Evolutionary conservation across 2,113 vertebrate genomes (phyloP), one percentile per base, ranked within the genome.

Genomic region (Trematocara nigrifrons): DNA sequence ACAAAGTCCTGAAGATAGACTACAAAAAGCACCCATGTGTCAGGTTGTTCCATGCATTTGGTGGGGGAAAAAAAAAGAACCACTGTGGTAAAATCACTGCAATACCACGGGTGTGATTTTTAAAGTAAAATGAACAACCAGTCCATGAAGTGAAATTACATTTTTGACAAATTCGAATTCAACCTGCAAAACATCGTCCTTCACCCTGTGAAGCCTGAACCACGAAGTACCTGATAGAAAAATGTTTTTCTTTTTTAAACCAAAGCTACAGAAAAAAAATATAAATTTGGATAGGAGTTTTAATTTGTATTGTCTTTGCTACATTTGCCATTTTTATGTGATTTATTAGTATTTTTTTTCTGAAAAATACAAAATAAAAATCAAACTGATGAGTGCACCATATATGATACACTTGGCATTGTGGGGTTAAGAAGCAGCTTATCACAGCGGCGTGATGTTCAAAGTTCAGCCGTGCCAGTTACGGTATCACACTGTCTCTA

Each of bases 61-160:
- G 29, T 18, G 8, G 8, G 3, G 31, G 31, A 1, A 31, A 31
- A 31, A 31, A 35, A 35, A 35, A 7, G 1, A 5, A 0, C 0
- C 26, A 31, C 12, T 26, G 54, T 26, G 22, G 26, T 29, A 31
- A 59, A 59, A 59, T 31, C 29, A 18, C 29, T 61, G 9, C 8
- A 35, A 35, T n/a, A 64, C 3, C 31, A 35, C 3, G 1, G 59
- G 18, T 64, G 31, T 64, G 16, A 35, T 53, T 61, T 10, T 64
- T 33, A 64, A 64, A 64, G 29, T 18, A 64, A 33, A 64, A 64
- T 6, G 16, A 61, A 35, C 31, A 18, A 16, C 10, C 12, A 22
- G 29, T 18, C 29, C 31, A 16, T 47, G 22, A 29, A 74, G 42
- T 74, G 42, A 2, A 74, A 18, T 5, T 10, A 76, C 10, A 49